A percentile compares a stretch with the other conserved stretches of the same genome.
Conservation (phyloP, 2,888 invertebrate genomes). For the Helicoverpa assulta region DNA sequence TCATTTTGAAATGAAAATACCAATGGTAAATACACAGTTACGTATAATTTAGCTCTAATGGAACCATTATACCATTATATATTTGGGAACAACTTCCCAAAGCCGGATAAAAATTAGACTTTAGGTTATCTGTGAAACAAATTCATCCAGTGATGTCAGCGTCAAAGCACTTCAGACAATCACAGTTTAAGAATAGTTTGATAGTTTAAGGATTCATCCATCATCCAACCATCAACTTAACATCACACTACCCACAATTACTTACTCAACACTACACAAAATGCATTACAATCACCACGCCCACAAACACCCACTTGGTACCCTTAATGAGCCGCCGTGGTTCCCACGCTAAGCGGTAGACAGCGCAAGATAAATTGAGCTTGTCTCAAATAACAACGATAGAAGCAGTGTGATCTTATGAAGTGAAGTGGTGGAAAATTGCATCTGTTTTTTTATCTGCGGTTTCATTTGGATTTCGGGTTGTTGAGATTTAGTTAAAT, state of each 20-base stretch:
- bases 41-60: too few relatives aligned
- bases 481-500: too few relatives aligned
- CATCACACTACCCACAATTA: background rate
- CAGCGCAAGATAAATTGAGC: conserved; percentile 45
- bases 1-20: too few relatives aligned
- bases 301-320: conserved; percentile 34
- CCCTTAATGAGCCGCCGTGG: conserved; percentile 47
- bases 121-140: too few relatives aligned
- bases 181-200: too few relatives aligned
- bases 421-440: conserved; percentile 42
- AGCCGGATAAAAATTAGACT: too few relatives aligned
- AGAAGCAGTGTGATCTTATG: conserved; percentile 41
- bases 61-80: too few relatives aligned
- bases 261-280: conserved; percentile 10
- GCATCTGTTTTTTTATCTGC: conserved; percentile 29
- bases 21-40: too few relatives aligned
- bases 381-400: conserved; percentile 57
- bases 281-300: conserved; percentile 14
- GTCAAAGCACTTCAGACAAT: too few relatives aligned
- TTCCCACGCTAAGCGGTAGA: conserved; percentile 48
- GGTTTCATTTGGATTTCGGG: background rate
- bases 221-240: too few relatives aligned
- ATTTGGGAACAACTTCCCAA: too few relatives aligned
- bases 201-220: background rate
- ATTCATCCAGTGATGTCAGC: too few relatives aligned